Evolutionary conservation across 2,797 vertebrate species (phyloP).

Genomic region (Enteromius thamalakanensis): DNA sequence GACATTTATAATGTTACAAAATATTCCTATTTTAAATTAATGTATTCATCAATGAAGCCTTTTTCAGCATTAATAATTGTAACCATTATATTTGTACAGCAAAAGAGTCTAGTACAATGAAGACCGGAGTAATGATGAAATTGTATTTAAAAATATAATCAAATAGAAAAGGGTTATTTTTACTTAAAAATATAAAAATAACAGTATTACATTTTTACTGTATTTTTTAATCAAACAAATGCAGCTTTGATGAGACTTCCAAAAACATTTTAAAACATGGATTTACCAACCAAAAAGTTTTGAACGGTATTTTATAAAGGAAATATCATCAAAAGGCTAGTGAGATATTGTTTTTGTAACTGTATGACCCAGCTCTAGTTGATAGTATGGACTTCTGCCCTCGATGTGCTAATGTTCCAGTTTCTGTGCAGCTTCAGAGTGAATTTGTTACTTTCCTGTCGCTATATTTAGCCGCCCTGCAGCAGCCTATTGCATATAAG

Average conservation of each 20-base stretch:
- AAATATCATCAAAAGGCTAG: neutral
- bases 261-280: too few relatives aligned
- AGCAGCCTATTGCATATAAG: slow-evolving; percentile 55
- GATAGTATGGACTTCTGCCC: neutral
- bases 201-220: neutral
- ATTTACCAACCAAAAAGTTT: neutral
- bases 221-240: neutral
- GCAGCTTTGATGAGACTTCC: neutral
- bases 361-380: neutral
- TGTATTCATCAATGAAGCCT: neutral
- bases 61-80: neutral
- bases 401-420: slow-evolving; percentile 17
- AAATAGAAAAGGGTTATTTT: neutral
- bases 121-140: neutral
- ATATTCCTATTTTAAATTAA: neutral
- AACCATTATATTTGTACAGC: neutral
- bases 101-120: too few relatives aligned
- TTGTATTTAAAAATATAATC: neutral
- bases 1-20: neutral
- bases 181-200: too few relatives aligned
- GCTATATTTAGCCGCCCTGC: slow-evolving; percentile 65
- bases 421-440: slow-evolving; percentile 48
- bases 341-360: neutral
- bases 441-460: slow-evolving; percentile 55
- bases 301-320: neutral